These are phyloP conservation scores for Cephus spinipes DNA, from an alignment of 2,888 invertebrate genomes.

Conservation along the genomic window DNA sequence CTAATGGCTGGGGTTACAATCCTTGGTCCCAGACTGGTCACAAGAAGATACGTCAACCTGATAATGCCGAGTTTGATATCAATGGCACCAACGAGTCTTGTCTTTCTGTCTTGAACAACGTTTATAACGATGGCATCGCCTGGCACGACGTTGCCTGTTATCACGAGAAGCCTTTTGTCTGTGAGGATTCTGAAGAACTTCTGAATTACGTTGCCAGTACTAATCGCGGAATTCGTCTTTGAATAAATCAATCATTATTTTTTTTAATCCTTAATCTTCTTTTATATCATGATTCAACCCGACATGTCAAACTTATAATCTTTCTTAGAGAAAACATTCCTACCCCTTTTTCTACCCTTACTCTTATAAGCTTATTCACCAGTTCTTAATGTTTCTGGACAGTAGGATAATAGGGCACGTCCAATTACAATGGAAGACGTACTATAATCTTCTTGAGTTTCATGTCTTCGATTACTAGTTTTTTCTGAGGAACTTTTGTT, in stretches of 20 bases:
- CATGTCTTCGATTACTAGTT: neutral
- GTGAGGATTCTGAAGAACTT: slow-evolving; percentile 91
- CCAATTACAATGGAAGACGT: neutral
- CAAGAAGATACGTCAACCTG: slow-evolving; percentile 89
- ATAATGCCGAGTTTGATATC: slow-evolving; percentile 92
- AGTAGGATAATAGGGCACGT: neutral
- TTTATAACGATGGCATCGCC: slow-evolving; percentile 92
- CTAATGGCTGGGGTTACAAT: slow-evolving; percentile 83
- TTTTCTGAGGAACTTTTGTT: neutral
- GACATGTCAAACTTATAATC: neutral
- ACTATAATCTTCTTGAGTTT: neutral
- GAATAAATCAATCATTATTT: slow-evolving; percentile 56
- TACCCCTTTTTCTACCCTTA: neutral
- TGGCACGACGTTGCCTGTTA: slow-evolving; percentile 96
- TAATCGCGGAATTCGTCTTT: slow-evolving; percentile 86
- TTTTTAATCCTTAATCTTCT: neutral
- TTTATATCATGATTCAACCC: neutral
- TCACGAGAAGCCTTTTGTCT: slow-evolving; percentile 92
- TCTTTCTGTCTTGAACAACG: slow-evolving; percentile 88
- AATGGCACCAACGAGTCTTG: slow-evolving; percentile 90
- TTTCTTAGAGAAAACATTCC: neutral
- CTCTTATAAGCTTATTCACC: neutral
- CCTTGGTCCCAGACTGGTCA: slow-evolving; percentile 93
- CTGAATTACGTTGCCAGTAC: slow-evolving; percentile 86
- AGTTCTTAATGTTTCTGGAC: neutral